These are phyloP conservation scores for Phoxinus phoxinus DNA, from an alignment of 2,113 vertebrate genomes.

Conservation along the genomic window DNA sequence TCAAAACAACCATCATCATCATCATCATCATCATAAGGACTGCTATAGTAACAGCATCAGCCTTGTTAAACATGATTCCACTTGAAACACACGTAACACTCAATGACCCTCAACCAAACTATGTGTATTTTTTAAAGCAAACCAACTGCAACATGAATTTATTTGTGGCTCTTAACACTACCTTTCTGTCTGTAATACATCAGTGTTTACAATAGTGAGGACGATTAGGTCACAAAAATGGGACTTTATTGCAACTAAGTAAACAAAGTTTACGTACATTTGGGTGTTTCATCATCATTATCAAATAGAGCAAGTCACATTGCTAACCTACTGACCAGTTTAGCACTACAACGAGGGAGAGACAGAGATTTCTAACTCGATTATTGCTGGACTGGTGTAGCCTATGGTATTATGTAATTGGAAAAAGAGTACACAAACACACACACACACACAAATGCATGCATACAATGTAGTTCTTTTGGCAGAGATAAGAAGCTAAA, in stretches of 20 bases:
- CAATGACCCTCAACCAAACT: not conserved
- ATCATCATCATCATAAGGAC: not conserved
- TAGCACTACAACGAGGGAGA: conserved; percentile 6
- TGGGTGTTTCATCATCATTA: not conserved
- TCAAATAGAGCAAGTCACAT: not conserved
- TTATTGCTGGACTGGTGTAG: not conserved
- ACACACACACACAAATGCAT: no score
- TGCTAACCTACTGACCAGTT: conserved; percentile 39
- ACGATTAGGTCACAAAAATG: not conserved
- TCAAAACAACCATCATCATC: conserved; percentile 42
- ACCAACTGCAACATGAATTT: not conserved
- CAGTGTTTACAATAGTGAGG: not conserved
- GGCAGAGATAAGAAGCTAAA: conserved; percentile 23
- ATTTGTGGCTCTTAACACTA: not conserved
- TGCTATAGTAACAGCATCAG: not conserved
- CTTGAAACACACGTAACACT: not conserved
- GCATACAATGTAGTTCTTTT: conserved; percentile 12
- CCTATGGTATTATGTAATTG: conserved; percentile 47
- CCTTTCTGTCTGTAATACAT: not conserved
- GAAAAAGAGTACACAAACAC: conserved; percentile 26
- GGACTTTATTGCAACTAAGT: not conserved
- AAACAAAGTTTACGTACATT: not conserved
- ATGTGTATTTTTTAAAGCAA: conserved; percentile 14
- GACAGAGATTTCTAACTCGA: conserved; percentile 11
- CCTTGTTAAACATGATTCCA: not conserved